phyloP scores from a whole-genome alignment of 2,113 vertebrate genomes.

The Corvus hawaiiensis region DNA sequence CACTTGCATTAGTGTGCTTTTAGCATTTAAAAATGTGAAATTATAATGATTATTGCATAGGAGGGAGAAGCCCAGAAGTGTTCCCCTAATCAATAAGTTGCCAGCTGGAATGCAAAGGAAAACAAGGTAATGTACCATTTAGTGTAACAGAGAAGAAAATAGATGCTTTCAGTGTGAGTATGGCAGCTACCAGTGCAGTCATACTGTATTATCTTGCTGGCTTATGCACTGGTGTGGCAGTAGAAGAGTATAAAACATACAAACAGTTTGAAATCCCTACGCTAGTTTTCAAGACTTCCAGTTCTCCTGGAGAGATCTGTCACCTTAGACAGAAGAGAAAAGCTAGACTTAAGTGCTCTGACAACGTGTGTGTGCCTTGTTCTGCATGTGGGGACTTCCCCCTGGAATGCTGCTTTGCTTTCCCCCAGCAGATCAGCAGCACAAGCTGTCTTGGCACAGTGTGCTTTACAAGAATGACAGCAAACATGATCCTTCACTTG shows the following conservation, averaged over 20 bases:
- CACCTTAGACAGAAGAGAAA: neutral
- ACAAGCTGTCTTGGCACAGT: neutral
- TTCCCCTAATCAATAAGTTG: conserved; percentile 21
- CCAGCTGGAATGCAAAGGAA: conserved; percentile 5
- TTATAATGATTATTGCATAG: conserved; percentile 28
- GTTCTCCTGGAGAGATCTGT: neutral
- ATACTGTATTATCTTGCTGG: neutral
- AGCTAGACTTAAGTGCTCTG: neutral
- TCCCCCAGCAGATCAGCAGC: neutral
- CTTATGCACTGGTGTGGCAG: neutral
- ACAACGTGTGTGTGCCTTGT: rapidly evolving
- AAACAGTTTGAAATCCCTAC: neutral
- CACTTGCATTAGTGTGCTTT: conserved; percentile 14
- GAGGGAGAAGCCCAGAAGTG: neutral
- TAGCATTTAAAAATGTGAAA: conserved; percentile 41
- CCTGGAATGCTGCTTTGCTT: neutral
- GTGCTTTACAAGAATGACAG: neutral
- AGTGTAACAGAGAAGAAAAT: neutral
- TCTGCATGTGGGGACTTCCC: neutral
- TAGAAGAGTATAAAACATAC: neutral
- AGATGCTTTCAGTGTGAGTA: neutral
- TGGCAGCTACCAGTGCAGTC: neutral
- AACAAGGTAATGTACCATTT: neutral
- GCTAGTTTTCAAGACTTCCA: neutral
- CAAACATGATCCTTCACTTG: neutral